Conservation (phyloP, 2,113 vertebrate genomes). For the Cryptoleucopteryx plumbea region DNA sequence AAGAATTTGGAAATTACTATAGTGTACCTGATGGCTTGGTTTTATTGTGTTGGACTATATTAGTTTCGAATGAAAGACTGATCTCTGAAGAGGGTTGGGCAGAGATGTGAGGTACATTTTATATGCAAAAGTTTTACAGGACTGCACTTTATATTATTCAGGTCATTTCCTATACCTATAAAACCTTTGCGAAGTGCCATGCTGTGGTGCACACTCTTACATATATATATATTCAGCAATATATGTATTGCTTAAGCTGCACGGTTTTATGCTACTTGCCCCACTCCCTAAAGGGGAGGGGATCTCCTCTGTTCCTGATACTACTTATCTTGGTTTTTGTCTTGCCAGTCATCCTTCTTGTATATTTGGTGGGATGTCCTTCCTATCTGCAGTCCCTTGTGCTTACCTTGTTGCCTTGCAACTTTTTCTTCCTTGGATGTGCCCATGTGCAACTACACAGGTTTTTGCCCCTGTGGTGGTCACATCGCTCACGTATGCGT, state of each 20-base stretch:
- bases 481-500: not conserved
- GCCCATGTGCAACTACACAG: not conserved
- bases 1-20: not conserved
- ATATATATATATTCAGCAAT: not conserved
- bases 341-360: not conserved
- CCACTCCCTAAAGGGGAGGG: not conserved
- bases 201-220: not conserved
- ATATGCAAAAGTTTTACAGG: not conserved
- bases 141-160: not conserved
- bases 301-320: not conserved
- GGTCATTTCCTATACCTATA: not conserved
- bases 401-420: not conserved
- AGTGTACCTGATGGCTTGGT: not conserved
- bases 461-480: not conserved
- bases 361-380: not conserved
- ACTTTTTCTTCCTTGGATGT: not conserved
- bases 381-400: not conserved
- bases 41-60: not conserved
- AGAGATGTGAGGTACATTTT: not conserved
- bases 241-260: not conserved
- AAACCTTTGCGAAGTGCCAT: not conserved
- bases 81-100: not conserved
- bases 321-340: not conserved
- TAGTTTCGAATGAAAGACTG: not conserved
- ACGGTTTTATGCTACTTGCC: not conserved